These are phyloP conservation scores for Lasioglossum malachurum DNA, from an alignment of 2,888 invertebrate species.

Conservation along the genomic window DNA sequence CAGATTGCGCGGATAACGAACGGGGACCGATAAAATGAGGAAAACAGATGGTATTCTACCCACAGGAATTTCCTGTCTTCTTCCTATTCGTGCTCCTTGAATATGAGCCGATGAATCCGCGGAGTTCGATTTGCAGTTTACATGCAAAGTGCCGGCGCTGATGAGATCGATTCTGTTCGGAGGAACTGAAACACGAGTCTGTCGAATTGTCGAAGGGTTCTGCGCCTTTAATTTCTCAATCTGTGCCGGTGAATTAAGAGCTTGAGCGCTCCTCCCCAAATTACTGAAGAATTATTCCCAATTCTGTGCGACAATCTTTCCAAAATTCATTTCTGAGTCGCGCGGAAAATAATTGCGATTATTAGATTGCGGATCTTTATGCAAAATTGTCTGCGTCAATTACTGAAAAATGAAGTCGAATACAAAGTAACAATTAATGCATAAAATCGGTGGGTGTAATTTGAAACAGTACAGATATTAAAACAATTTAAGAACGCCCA, in stretches of 20 bases:
- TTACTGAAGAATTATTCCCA: too few species aligned
- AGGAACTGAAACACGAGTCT: background rate
- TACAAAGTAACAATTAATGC: too few species aligned
- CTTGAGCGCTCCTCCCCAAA: background rate
- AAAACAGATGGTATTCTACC: background rate
- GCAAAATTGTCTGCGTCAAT: too few species aligned
- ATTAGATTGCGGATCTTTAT: too few species aligned
- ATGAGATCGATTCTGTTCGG: background rate
- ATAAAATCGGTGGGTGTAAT: too few species aligned
- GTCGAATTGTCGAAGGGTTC: background rate
- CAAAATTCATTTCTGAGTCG: too few species aligned
- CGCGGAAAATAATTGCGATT: too few species aligned
- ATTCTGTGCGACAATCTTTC: too few species aligned
- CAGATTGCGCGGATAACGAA: conserved; percentile 2
- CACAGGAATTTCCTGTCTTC: conserved; percentile 9
- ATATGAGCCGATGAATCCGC: background rate
- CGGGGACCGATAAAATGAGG: background rate
- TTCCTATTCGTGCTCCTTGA: background rate
- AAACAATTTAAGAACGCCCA: too few species aligned
- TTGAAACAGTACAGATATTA: too few species aligned
- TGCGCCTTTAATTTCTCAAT: background rate
- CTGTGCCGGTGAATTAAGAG: background rate
- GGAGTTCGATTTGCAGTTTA: background rate
- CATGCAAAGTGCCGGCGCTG: background rate
- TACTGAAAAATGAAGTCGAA: too few species aligned